Base-by-base conservation (phyloP, 2,888 invertebrate genomes). In the Timandra comae region DNA sequence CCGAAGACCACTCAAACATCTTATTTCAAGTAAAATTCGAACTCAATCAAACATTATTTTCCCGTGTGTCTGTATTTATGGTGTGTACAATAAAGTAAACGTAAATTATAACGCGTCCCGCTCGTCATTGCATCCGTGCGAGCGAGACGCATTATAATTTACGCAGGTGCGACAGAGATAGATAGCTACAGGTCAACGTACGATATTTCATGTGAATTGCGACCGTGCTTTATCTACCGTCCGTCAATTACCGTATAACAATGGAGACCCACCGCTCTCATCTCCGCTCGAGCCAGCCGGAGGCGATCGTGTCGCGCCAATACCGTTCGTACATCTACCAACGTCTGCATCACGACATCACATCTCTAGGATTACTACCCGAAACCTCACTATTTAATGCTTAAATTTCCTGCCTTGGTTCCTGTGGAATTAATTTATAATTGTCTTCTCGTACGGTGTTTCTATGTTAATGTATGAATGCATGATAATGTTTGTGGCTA, bases 291-390 rank as follows among this genome's bases (percentile, higher is more conserved):
- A 39, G 25, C 27, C 35, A 31, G 57, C 71, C 63, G 34, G 48
- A 38, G 67, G 71, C 69, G 55, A 43, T 72, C 71, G 70, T 71
- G 71, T 57, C 60, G 55, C 46, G 43, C 60, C 63, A 67, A 70
- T 69, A 72, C 60, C 67, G 60, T 60, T n/a, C 61, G 52, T 49
- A n/a, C 33, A 40, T 45, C 43, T 45, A 41, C 41, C 41, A 53
- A 59, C 61, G 56, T 52, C 46, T 51, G 49, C 63, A 62, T 61
- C 65, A 65, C 67, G 64, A 66, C 62, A 58, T 51, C 61, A 51
- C 51, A 58, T 63, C 52, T 52, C 41, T 35, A 16, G 46, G 55
- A 62, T 57, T 57, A 52, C 52, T 51, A 50, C 49, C 53, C 43
- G 43, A 55, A 61, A 59, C 59, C 64, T 56, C 58, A 50, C 53